These are phyloP conservation scores for Diloba caeruleocephala DNA, from an alignment of 2,888 invertebrate species.

Conservation along the genomic window DNA sequence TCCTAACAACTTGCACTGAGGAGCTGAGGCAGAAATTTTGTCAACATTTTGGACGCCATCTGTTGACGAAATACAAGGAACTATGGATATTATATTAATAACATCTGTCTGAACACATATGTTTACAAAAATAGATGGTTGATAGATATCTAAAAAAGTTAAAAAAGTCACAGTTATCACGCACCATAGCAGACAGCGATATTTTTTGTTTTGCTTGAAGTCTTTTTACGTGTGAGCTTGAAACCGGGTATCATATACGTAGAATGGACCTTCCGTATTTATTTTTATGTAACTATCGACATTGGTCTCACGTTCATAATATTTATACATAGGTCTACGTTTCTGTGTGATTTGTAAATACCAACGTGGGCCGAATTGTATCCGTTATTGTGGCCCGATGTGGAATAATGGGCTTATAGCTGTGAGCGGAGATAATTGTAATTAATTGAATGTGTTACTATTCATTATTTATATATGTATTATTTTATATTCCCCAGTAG, in stretches of 20 bases:
- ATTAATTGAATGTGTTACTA: neutral
- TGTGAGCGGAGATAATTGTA: slow-evolving; percentile 24
- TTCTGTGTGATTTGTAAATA: slow-evolving; percentile 49
- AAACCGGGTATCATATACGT: too few relatives aligned
- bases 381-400: slow-evolving; percentile 25
- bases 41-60: too few relatives aligned
- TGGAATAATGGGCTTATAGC: slow-evolving; percentile 15
- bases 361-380: slow-evolving; percentile 48
- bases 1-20: too few relatives aligned
- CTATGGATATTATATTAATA: too few relatives aligned
- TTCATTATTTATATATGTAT: neutral
- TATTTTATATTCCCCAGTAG: too few relatives aligned
- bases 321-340: slow-evolving; percentile 33
- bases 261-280: neutral
- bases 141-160: too few relatives aligned
- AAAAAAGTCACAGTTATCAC: too few relatives aligned
- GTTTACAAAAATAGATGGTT: too few relatives aligned
- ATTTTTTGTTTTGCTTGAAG: neutral
- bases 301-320: slow-evolving; percentile 44
- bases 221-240: too few relatives aligned
- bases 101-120: too few relatives aligned
- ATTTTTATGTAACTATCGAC: slow-evolving; percentile 13
- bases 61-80: too few relatives aligned
- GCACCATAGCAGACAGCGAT: neutral
- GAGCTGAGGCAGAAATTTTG: too few relatives aligned